A percentile compares a stretch with the other conserved stretches of the same genome.
These are phyloP conservation scores for Nyctibius grandis DNA, from an alignment of 2,797 vertebrate species.

Conservation along the genomic window DNA sequence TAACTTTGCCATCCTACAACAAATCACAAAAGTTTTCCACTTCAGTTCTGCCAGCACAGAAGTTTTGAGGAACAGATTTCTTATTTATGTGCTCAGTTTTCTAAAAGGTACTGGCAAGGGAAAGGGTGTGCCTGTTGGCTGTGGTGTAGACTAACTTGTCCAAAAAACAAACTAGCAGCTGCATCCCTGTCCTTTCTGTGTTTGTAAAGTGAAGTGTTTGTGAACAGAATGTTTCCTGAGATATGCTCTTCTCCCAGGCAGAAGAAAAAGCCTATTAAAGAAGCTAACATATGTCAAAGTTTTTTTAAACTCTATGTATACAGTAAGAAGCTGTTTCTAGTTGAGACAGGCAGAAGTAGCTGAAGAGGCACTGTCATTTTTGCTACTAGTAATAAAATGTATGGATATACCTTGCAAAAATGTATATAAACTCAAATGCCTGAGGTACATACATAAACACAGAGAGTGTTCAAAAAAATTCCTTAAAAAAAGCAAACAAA, in stretches of 20 bases:
- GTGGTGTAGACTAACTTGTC: background rate
- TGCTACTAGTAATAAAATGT: background rate
- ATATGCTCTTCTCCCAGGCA: background rate
- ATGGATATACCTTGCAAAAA: background rate
- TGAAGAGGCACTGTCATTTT: background rate
- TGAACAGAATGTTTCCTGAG: slow-evolving; percentile 6
- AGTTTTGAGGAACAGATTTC: background rate
- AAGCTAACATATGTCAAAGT: background rate
- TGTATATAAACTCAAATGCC: background rate
- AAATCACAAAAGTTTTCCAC: background rate
- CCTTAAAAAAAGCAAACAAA: background rate
- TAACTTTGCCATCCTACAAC: background rate
- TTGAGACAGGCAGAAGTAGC: background rate
- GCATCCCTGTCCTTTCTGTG: background rate
- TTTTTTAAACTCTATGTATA: background rate
- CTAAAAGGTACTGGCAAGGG: background rate
- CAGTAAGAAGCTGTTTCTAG: background rate
- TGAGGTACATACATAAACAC: background rate
- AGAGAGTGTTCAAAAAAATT: background rate
- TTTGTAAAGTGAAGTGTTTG: slow-evolving; percentile 7
- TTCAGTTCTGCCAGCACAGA: background rate
- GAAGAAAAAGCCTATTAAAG: background rate
- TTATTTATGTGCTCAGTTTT: background rate
- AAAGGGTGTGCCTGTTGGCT: slow-evolving; percentile 2
- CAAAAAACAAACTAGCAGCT: slow-evolving; percentile 34